Evolutionary conservation across 2,888 invertebrate genomes (phyloP), one percentile per base, ranked within the genome.

Genomic region (Molorchus minor): DNA sequence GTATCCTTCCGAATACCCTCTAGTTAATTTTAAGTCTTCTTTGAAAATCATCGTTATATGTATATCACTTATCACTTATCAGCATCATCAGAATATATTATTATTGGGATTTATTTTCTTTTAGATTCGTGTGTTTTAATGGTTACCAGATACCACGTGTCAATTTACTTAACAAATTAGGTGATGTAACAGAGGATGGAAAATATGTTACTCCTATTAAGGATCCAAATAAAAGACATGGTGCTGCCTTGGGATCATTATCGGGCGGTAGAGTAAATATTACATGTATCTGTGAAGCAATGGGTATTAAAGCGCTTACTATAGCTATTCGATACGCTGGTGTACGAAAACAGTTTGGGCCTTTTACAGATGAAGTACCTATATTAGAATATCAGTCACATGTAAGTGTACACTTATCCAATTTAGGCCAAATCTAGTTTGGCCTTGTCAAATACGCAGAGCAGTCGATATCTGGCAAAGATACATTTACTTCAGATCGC

Each of bases 381-480:
- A 91, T 98, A 1, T 80, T 98, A 67, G 96, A 97, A 77, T 98
- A 98, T 78, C 97, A 95, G 78, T 87, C 93, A 35, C 94, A 94
- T 82, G 90, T 90, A 77, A 80, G 80, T 71, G 30, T 21, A n/a
- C n/a, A n/a, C n/a, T n/a, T n/a, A n/a, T n/a, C n/a, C n/a, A n/a
- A n/a, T n/a, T n/a, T n/a, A n/a, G n/a, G n/a, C n/a, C n/a, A n/a
- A n/a, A n/a, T n/a, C n/a, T n/a, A n/a, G n/a, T n/a, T n/a, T n/a
- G n/a, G n/a, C n/a, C n/a, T n/a, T n/a, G n/a, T n/a, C n/a, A n/a
- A n/a, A n/a, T n/a, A n/a, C n/a, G n/a, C n/a, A n/a, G n/a, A n/a
- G n/a, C n/a, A n/a, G n/a, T n/a, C n/a, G n/a, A n/a, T n/a, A n/a
- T n/a, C n/a, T n/a, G n/a, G n/a, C n/a, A n/a, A n/a, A n/a, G n/a